These are phyloP conservation scores for Ateles fusciceps DNA, from an alignment of 2,797 vertebrate species.

Conservation along the genomic window DNA sequence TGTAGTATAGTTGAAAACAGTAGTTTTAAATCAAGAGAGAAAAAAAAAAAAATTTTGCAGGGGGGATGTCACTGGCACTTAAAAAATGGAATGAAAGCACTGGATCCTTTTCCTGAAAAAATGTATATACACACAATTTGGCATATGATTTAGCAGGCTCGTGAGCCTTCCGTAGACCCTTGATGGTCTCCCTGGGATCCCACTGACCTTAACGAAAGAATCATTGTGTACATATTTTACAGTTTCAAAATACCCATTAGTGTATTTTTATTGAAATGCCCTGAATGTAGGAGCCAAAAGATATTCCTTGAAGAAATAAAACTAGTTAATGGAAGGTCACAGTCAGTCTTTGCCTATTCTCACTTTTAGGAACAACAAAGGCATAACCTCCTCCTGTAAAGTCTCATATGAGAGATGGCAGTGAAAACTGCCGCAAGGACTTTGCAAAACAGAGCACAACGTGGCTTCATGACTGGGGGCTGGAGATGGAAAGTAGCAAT, in stretches of 20 bases:
- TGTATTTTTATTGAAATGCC: background rate
- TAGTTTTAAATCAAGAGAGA: background rate
- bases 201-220: background rate
- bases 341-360: background rate
- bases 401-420: background rate
- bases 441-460: background rate
- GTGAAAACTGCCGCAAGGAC: background rate
- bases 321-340: background rate
- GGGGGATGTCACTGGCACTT: background rate
- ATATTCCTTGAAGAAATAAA: background rate
- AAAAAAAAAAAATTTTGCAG: background rate
- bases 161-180: background rate
- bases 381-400: accelerated
- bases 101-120: background rate
- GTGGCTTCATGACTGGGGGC: background rate
- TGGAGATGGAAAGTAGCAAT: background rate
- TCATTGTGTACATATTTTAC: background rate
- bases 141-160: background rate
- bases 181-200: background rate
- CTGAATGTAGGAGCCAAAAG: background rate
- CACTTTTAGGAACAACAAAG: background rate
- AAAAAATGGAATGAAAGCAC: background rate
- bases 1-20: background rate
- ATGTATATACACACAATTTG: background rate
- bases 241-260: background rate